Conservation (phyloP, 2,113 vertebrate species). For the Petromus typicus region DNA sequence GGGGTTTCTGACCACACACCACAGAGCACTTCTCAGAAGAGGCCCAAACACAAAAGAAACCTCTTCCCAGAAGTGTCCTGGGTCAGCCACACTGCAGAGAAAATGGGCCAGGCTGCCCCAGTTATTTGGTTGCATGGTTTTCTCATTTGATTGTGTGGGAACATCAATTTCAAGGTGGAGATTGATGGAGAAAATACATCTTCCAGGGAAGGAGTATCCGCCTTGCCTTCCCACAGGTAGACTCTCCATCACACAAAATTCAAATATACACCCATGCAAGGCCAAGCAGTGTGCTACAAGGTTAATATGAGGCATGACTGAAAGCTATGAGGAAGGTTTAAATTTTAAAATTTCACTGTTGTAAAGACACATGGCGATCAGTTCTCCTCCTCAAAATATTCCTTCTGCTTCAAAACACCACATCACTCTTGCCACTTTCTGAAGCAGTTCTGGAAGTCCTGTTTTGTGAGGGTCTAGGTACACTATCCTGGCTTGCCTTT, state of each 20-base stretch:
- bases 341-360: background rate
- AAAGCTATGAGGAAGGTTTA: background rate
- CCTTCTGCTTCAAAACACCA: background rate
- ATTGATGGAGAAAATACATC: background rate
- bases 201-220: background rate
- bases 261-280: background rate
- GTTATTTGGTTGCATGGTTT: background rate
- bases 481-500: background rate
- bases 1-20: background rate
- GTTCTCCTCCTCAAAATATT: background rate
- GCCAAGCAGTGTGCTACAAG: background rate
- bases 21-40: slow-evolving; percentile 10
- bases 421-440: background rate
- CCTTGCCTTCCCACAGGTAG: background rate
- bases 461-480: background rate
- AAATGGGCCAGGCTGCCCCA: background rate
- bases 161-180: background rate
- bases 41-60: background rate
- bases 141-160: background rate
- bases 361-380: background rate
- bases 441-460: background rate
- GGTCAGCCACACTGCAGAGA: background rate
- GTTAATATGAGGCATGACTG: background rate
- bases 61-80: background rate
- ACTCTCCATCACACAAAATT: background rate